Percentiles rank a stretch among this genome's conserved stretches.
phyloP scores from a whole-genome alignment of 2,113 vertebrate genomes.

The Colius striatus region DNA sequence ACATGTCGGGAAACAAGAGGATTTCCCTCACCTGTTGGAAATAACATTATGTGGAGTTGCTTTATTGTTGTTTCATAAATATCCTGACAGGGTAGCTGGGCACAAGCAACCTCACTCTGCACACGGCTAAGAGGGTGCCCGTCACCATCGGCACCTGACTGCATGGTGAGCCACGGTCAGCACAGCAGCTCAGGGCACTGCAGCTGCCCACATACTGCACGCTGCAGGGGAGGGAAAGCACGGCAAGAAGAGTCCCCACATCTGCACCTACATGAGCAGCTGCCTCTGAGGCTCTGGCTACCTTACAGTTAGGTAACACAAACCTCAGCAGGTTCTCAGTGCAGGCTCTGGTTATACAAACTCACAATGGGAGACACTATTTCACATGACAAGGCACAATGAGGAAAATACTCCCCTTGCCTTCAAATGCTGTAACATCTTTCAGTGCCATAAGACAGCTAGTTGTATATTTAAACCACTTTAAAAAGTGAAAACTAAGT shows the following conservation, averaged over 20 bases:
- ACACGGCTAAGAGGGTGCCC: not conserved
- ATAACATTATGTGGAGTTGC: not conserved
- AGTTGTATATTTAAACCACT: not conserved
- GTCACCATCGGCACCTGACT: rapidly evolving
- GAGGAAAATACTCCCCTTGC: not conserved
- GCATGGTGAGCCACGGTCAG: not conserved
- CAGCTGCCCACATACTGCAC: rapidly evolving
- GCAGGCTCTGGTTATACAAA: rapidly evolving
- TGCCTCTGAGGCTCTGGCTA: not conserved
- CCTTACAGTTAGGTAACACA: not conserved
- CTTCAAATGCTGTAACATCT: not conserved
- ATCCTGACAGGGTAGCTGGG: not conserved
- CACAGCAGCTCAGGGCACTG: rapidly evolving
- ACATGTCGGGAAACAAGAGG: rapidly evolving
- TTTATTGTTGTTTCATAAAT: not conserved
- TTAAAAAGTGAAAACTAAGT: not conserved
- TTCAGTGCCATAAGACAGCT: not conserved
- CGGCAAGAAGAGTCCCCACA: rapidly evolving
- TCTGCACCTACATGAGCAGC: not conserved
- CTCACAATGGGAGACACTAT: rapidly evolving
- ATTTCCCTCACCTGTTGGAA: not conserved
- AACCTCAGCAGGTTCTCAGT: not conserved
- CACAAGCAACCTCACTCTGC: rapidly evolving
- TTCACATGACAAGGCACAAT: rapidly evolving
- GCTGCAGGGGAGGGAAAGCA: not conserved